Conservation (phyloP, 2,888 invertebrate species). For the Mystacides longicornis region DNA sequence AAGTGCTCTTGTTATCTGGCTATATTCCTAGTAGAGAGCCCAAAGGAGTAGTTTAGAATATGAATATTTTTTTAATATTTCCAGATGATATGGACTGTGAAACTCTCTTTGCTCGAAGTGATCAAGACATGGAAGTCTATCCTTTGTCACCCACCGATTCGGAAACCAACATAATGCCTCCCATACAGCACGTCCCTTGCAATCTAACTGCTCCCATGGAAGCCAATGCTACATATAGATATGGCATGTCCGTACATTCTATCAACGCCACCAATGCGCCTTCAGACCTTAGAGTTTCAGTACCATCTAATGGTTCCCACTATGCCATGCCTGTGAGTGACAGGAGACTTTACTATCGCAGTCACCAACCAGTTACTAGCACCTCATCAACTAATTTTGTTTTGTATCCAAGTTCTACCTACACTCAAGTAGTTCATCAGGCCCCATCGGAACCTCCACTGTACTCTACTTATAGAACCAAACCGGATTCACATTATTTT, state of each 20-base stretch:
- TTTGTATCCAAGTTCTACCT: not conserved
- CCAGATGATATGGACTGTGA: constrained; percentile 59
- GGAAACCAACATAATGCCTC: constrained; percentile 10
- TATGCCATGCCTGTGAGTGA: not conserved
- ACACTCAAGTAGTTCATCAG: not conserved
- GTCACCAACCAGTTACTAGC: not conserved
- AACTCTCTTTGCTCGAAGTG: constrained; percentile 57
- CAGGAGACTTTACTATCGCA: constrained; percentile 5
- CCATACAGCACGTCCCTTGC: constrained; percentile 18
- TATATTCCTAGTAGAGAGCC: no score
- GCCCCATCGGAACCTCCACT: not conserved
- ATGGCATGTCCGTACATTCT: constrained; percentile 17
- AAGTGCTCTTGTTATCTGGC: no score
- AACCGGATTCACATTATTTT: constrained; percentile 37
- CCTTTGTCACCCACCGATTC: constrained; percentile 27
- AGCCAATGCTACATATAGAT: constrained; percentile 10
- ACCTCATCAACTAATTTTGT: not conserved
- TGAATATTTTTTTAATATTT: no score
- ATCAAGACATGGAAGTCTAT: constrained; percentile 50
- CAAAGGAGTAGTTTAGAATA: no score
- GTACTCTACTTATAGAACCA: constrained; percentile 42
- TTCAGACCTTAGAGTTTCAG: not conserved
- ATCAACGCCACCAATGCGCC: constrained; percentile 3
- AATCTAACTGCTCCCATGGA: constrained; percentile 16
- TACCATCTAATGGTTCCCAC: not conserved